A percentile compares a stretch with the other conserved stretches of the same genome.
Evolutionary conservation across 1,140 invertebrate genomes (phyloP).

Genomic region (Cyclina sinensis): DNA sequence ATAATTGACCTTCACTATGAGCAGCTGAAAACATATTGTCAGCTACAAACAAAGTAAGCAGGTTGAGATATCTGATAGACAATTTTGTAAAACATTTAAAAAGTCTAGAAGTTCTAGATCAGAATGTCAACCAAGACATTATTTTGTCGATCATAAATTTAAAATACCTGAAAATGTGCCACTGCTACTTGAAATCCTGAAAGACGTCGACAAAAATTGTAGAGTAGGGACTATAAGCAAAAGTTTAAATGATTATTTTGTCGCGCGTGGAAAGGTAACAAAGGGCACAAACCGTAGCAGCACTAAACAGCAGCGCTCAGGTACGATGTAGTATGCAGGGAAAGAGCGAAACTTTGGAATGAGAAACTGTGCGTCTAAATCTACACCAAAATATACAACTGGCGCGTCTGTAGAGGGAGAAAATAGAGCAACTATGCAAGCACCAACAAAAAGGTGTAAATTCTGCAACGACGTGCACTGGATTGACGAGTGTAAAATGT

Average conservation of each 20-base stretch:
- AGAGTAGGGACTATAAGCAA: not conserved
- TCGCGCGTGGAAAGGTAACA: not conserved
- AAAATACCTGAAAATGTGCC: not conserved
- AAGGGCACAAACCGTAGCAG: not conserved
- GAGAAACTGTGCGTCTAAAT: not conserved
- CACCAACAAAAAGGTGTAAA: not conserved
- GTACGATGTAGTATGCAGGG: not conserved
- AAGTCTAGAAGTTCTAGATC: not conserved
- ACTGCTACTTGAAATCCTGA: not conserved
- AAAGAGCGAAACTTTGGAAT: not conserved
- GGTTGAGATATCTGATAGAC: not conserved
- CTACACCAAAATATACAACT: not conserved
- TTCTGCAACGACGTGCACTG: not conserved
- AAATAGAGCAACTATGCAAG: not conserved
- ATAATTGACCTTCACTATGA: not conserved
- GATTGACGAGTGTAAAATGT: conserved; percentile 14
- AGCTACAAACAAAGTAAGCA: not conserved
- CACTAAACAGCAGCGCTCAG: not conserved
- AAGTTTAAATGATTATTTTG: not conserved
- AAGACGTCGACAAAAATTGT: not conserved
- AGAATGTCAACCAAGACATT: not conserved
- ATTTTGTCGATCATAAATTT: not conserved
- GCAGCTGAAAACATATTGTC: not conserved
- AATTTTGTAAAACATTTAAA: not conserved
- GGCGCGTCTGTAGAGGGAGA: not conserved